phyloP scores from a whole-genome alignment of 2,888 invertebrate genomes.

The Mycalesis mineus region DNA sequence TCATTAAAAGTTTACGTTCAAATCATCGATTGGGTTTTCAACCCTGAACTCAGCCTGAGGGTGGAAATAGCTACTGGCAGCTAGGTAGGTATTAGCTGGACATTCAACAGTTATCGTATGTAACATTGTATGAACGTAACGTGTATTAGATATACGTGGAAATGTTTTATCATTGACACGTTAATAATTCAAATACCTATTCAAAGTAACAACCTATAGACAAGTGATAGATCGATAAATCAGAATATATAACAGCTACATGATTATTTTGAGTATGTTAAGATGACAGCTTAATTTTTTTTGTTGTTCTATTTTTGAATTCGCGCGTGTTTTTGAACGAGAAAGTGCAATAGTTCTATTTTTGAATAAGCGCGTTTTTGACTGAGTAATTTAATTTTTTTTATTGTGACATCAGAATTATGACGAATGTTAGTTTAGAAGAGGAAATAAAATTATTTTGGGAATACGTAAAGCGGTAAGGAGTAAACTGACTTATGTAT shows the following conservation, averaged over 20 bases:
- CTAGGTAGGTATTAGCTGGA: slow-evolving; percentile 37
- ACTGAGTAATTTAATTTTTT: neutral
- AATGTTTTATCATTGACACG: neutral
- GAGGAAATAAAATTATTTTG: slow-evolving; percentile 67
- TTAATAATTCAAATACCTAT: neutral
- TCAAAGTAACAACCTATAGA: too few species aligned
- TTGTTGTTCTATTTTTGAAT: too few species aligned
- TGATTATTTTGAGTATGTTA: neutral
- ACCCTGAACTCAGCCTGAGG: slow-evolving; percentile 58
- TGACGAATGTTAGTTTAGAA: slow-evolving; percentile 54
- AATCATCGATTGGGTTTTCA: slow-evolving; percentile 61
- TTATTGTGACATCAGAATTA: neutral
- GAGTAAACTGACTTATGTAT: slow-evolving; percentile 36
- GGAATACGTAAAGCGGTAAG: slow-evolving; percentile 73
- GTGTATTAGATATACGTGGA: slow-evolving; percentile 5
- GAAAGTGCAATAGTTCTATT: too few species aligned
- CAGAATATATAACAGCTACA: too few species aligned
- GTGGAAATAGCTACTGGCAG: slow-evolving; percentile 43
- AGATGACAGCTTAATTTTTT: neutral
- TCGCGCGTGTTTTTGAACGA: too few species aligned
- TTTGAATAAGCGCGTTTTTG: too few species aligned
- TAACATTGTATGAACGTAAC: slow-evolving; percentile 31
- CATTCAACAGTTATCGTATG: slow-evolving; percentile 41
- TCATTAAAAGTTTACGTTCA: slow-evolving; percentile 7
- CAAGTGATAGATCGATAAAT: neutral